These are phyloP conservation scores for Ophiodon elongatus DNA, from an alignment of 2,113 vertebrate genomes.

Conservation along the genomic window DNA sequence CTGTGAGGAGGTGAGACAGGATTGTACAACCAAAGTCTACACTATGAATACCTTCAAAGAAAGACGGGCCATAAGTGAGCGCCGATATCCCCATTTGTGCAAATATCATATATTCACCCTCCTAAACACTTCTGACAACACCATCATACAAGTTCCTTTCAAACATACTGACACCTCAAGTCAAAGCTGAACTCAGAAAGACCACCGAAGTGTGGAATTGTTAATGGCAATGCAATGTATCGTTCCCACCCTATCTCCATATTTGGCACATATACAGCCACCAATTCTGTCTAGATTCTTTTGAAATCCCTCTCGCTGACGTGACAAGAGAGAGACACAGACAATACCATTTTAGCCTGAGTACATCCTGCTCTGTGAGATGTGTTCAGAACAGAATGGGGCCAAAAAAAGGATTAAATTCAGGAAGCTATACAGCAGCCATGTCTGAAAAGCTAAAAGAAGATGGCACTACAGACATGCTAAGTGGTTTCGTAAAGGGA, in stretches of 20 bases:
- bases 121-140: not conserved
- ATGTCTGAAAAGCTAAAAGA: conserved; percentile 54
- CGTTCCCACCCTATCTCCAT: not conserved
- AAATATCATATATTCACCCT: not conserved
- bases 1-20: not conserved
- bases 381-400: conserved; percentile 47
- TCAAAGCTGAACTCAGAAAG: not conserved
- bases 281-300: conserved; percentile 27
- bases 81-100: not conserved
- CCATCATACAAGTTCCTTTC: not conserved
- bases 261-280: not conserved
- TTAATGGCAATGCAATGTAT: not conserved
- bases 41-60: not conserved
- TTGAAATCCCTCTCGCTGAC: conserved; percentile 32
- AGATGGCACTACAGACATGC: conserved; percentile 56
- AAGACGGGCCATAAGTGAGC: not conserved
- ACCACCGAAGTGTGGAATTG: not conserved
- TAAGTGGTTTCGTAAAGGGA: conserved; percentile 41
- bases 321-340: conserved; percentile 39
- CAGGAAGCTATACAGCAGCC: conserved; percentile 39
- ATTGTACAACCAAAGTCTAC: not conserved
- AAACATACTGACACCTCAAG: not conserved
- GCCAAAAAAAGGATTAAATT: conserved; percentile 66
- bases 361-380: conserved; percentile 55
- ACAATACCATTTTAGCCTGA: conserved; percentile 53